A percentile compares a stretch with the other conserved stretches of the same genome.
Evolutionary conservation across 2,113 vertebrate genomes (phyloP).

Genomic region (Rafetus swinhoei): DNA sequence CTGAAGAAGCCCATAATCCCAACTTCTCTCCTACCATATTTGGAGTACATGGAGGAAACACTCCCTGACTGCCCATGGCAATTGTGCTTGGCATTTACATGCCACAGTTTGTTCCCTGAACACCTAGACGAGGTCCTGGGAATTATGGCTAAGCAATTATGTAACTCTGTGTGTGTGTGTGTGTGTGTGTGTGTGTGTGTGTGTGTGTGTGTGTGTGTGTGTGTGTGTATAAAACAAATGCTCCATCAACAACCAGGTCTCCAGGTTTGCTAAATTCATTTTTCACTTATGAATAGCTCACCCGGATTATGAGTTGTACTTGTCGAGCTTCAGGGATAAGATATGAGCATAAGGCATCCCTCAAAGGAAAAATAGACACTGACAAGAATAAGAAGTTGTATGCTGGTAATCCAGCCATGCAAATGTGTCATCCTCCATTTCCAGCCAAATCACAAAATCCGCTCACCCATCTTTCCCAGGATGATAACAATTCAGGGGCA

Average conservation of each 20-base stretch:
- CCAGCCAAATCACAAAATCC: not conserved
- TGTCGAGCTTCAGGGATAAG: not conserved
- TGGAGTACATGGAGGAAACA: too few relatives aligned
- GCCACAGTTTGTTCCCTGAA: not conserved
- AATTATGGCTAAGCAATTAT: not conserved
- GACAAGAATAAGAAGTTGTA: not conserved
- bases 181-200: not conserved
- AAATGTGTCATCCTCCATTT: not conserved
- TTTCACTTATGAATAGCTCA: not conserved
- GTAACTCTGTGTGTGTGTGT: not conserved
- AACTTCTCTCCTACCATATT: too few relatives aligned
- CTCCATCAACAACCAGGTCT: not conserved
- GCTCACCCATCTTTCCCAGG: not conserved
- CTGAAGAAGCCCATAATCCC: too few relatives aligned
- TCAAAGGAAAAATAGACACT: not conserved
- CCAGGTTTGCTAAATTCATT: not conserved
- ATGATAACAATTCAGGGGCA: not conserved
- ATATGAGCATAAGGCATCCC: not conserved
- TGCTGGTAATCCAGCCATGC: constrained; percentile 7
- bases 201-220: not conserved
- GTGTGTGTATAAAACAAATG: not conserved
- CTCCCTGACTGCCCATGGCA: not conserved
- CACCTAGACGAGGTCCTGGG: not conserved
- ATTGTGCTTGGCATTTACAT: not conserved
- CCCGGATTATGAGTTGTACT: not conserved